phyloP scores from a whole-genome alignment of 2,113 vertebrate genomes.

The Leiothrix lutea region DNA sequence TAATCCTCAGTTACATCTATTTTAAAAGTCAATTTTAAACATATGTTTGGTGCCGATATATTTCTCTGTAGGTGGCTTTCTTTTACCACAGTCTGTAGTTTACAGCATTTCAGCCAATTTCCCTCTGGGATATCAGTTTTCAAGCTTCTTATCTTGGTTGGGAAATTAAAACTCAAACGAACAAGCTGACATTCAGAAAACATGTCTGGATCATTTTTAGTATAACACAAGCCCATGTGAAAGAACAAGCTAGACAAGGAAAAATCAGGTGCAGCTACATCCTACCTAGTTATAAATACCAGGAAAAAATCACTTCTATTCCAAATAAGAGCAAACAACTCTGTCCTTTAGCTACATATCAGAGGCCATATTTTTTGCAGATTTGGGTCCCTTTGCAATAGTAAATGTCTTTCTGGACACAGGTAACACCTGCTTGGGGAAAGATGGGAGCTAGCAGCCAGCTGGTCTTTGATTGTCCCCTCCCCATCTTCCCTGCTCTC shows the following conservation, averaged over 20 bases:
- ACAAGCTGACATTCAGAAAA: conserved; percentile 19
- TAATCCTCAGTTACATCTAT: conserved; percentile 30
- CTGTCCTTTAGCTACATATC: neutral
- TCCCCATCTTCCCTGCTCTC: neutral
- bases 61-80: conserved; percentile 29
- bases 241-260: neutral
- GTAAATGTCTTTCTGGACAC: neutral
- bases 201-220: neutral
- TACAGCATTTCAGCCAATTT: conserved; percentile 39
- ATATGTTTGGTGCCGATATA: conserved; percentile 38
- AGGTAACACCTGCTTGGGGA: neutral
- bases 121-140: conserved; percentile 41
- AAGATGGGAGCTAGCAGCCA: neutral
- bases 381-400: neutral
- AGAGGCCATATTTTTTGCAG: neutral
- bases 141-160: conserved; percentile 27
- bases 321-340: neutral
- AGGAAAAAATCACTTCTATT: neutral
- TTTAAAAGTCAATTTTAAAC: conserved; percentile 61
- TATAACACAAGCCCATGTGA: neutral
- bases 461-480: neutral
- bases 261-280: neutral
- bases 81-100: conserved; percentile 15
- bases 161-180: conserved; percentile 28
- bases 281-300: neutral